Percentiles rank a stretch among this genome's conserved stretches.
Evolutionary conservation across 2,888 invertebrate genomes (phyloP).

Genomic region (Mycogona germanica): DNA sequence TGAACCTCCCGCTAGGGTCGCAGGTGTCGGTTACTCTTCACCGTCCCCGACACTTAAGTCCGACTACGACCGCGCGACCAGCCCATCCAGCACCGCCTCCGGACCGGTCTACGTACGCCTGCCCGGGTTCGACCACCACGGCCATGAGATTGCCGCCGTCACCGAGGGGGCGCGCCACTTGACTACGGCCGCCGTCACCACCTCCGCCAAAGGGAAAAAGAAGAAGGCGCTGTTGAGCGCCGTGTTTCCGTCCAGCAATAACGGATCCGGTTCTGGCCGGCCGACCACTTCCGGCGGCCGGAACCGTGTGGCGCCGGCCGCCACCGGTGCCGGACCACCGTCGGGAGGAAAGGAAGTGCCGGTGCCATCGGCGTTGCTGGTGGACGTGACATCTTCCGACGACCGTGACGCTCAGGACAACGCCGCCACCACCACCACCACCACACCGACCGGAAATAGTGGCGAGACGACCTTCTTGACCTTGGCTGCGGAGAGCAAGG

Average conservation of each 20-base stretch:
- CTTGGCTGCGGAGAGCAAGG: no score
- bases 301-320: neutral
- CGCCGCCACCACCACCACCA: no score
- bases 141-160: constrained; percentile 7
- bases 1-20: neutral
- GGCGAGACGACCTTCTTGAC: no score
- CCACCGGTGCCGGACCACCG: neutral
- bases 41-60: neutral
- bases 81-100: constrained; percentile 18
- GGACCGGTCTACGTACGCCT: constrained; percentile 16
- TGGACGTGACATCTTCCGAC: no score
- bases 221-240: constrained; percentile 13
- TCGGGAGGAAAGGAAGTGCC: neutral
- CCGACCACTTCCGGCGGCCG: no score
- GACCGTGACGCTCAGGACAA: no score
- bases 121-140: constrained; percentile 17
- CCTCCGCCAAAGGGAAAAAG: constrained; percentile 18
- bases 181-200: neutral
- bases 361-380: neutral
- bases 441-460: no score
- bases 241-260: no score
- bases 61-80: constrained; percentile 10
- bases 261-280: no score
- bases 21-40: neutral
- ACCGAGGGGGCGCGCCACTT: no score